These are phyloP conservation scores for Menura novaehollandiae DNA, from an alignment of 2,113 vertebrate species.

Conservation along the genomic window DNA sequence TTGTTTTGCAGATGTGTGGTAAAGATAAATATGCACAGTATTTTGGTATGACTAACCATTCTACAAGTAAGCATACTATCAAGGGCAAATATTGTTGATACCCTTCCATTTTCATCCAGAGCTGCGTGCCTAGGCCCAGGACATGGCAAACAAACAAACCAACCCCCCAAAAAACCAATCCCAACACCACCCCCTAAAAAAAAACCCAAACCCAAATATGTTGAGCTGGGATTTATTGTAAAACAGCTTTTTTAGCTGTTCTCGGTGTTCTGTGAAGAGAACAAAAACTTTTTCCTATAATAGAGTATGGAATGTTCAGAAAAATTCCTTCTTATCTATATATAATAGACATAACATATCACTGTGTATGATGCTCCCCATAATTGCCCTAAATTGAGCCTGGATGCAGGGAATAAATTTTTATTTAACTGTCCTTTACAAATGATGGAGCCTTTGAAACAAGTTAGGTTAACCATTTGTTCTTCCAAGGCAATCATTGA, in stretches of 20 bases:
- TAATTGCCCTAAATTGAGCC: not conserved
- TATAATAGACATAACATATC: not conserved
- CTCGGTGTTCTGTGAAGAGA: not conserved
- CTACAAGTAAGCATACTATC: not conserved
- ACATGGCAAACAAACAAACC: not conserved
- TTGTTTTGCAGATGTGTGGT: not conserved
- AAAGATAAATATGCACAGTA: not conserved
- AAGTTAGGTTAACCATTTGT: not conserved
- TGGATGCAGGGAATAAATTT: not conserved
- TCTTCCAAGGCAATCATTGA: not conserved
- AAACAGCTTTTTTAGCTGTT: not conserved
- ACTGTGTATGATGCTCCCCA: not conserved
- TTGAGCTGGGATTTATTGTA: not conserved
- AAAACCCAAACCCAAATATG: not conserved
- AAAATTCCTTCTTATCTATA: not conserved
- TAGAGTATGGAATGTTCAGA: not conserved
- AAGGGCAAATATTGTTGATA: not conserved
- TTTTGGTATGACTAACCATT: not conserved
- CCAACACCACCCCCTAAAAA: not conserved
- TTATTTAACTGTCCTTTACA: not conserved
- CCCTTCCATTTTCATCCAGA: not conserved
- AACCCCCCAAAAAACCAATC: not conserved
- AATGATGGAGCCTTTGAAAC: not conserved
- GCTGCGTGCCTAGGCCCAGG: too few relatives aligned
- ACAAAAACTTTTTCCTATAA: not conserved